Percentiles rank a stretch among this genome's conserved stretches.
phyloP scores from a whole-genome alignment of 2,888 invertebrate genomes.

The Ectemnius lituratus region DNA sequence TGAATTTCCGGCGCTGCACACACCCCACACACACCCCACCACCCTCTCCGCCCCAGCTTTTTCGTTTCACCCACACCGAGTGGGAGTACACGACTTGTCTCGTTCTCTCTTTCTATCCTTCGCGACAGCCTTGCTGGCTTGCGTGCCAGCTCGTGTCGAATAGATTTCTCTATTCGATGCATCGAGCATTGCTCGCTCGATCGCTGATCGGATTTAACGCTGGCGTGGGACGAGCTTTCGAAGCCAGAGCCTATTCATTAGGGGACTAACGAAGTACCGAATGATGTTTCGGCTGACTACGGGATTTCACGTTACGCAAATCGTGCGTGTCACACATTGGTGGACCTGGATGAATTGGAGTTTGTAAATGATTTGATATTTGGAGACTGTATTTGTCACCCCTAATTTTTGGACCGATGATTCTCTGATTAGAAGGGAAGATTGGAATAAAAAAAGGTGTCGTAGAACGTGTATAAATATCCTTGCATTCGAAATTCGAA shows the following conservation, averaged over 20 bases:
- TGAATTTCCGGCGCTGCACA: conserved; percentile 67
- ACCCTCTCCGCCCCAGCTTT: conserved; percentile 15
- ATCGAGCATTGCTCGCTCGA: conserved; percentile 9
- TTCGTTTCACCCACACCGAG: conserved; percentile 15
- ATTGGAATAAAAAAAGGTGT: too few species aligned
- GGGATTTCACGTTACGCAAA: too few species aligned
- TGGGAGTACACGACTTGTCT: conserved; percentile 49
- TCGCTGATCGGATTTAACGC: conserved; percentile 34
- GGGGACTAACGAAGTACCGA: conserved; percentile 8
- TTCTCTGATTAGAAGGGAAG: too few species aligned
- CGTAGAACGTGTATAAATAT: too few species aligned
- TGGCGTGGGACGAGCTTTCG: conserved; percentile 24
- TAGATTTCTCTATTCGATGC: conserved; percentile 52
- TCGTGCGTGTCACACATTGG: too few species aligned
- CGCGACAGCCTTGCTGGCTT: too few species aligned
- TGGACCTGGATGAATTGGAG: too few species aligned
- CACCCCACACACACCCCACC: conserved; percentile 10
- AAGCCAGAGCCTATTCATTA: conserved; percentile 18
- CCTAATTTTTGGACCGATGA: too few species aligned
- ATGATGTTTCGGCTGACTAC: not conserved
- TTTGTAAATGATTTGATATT: too few species aligned
- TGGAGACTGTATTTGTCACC: too few species aligned
- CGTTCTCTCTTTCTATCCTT: not conserved
- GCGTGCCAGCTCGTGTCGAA: not conserved
- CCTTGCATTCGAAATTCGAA: too few species aligned